Evolutionary conservation across 2,888 invertebrate genomes (phyloP).

Genomic region (Sphinx pinastri): DNA sequence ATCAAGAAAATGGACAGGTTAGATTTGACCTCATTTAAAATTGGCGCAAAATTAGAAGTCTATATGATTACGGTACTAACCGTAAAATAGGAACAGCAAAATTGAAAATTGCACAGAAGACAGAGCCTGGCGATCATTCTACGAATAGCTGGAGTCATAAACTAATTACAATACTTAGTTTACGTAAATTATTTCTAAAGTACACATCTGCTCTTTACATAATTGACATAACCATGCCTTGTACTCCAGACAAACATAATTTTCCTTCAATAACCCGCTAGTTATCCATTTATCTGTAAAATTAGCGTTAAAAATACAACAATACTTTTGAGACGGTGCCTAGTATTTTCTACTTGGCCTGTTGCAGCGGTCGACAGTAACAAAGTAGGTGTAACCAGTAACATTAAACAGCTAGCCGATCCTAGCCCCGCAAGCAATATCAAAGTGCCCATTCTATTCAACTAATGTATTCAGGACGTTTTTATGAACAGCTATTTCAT

Average conservation of each 20-base stretch:
- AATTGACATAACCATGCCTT: constrained; percentile 7
- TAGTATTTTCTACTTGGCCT: background rate
- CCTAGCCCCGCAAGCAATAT: background rate
- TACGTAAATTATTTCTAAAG: background rate
- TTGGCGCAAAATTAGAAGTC: too few relatives aligned
- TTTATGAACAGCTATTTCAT: too few relatives aligned
- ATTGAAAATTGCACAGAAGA: too few relatives aligned
- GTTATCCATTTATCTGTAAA: constrained; percentile 18
- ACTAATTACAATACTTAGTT: background rate
- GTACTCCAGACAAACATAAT: background rate
- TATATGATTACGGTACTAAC: too few relatives aligned
- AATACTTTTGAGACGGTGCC: background rate
- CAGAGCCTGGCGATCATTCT: too few relatives aligned
- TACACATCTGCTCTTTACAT: background rate
- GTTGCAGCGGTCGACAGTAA: background rate
- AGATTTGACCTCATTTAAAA: too few relatives aligned
- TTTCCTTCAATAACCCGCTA: background rate
- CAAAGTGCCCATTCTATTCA: background rate
- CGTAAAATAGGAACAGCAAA: too few relatives aligned
- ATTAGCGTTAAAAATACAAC: constrained; percentile 18
- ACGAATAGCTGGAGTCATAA: too few relatives aligned
- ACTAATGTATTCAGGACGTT: background rate
- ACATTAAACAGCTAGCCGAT: constrained; percentile 1
- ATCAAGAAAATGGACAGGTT: too few relatives aligned
- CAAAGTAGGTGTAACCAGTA: constrained; percentile 1